A percentile compares a stretch with the other conserved stretches of the same genome.
These are phyloP conservation scores for Urocitellus parryii DNA, from an alignment of 2,113 vertebrate genomes.

Conservation along the genomic window DNA sequence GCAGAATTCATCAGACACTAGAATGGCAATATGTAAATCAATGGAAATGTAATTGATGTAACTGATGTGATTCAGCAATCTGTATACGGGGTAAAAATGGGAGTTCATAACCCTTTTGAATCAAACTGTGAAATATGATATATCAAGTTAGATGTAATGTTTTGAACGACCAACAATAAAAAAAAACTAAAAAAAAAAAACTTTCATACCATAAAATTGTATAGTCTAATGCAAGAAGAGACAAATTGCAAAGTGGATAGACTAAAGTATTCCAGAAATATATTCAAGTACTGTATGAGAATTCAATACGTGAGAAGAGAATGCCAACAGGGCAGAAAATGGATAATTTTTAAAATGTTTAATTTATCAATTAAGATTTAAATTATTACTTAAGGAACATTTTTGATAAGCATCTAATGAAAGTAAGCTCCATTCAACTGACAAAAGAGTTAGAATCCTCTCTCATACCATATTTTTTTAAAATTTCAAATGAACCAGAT, in stretches of 20 bases:
- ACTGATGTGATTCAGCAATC: too few relatives aligned
- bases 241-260: neutral
- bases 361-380: neutral
- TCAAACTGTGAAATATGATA: too few relatives aligned
- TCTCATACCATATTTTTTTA: neutral
- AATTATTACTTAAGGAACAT: neutral
- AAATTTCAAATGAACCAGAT: neutral
- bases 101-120: too few relatives aligned
- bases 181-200: too few relatives aligned
- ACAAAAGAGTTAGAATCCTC: neutral
- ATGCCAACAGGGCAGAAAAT: neutral
- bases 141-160: too few relatives aligned
- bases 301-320: neutral
- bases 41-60: too few relatives aligned
- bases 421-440: neutral
- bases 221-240: neutral
- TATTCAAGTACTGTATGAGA: neutral
- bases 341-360: neutral
- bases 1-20: too few relatives aligned
- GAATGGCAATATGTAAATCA: too few relatives aligned
- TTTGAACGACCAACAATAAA: too few relatives aligned
- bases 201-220: neutral
- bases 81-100: too few relatives aligned
- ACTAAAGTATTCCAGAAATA: neutral
- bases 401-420: neutral